Conservation (phyloP, 2,113 vertebrate species). For the Psophia crepitans region DNA sequence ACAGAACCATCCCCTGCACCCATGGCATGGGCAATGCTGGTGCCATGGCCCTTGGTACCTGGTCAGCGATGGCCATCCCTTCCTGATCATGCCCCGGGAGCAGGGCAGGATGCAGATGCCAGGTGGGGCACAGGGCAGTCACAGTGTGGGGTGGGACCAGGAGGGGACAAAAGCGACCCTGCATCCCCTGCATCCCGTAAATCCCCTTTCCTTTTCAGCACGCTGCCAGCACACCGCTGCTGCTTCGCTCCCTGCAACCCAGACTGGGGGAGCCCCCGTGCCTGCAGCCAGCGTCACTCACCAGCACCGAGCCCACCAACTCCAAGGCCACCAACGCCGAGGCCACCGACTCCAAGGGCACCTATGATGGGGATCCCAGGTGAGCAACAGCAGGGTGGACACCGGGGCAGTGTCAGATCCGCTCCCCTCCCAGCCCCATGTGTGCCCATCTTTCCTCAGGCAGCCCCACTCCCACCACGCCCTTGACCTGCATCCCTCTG, state of each 20-base stretch:
- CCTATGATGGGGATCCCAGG: not conserved
- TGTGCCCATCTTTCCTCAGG: fast-evolving
- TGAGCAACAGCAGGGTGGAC: not conserved
- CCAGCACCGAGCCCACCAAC: conserved; percentile 41
- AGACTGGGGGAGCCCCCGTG: not conserved
- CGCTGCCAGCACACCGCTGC: not conserved
- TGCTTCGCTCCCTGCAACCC: not conserved
- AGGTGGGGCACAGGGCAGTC: not conserved
- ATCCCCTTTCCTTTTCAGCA: not conserved
- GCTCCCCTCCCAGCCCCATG: fast-evolving
- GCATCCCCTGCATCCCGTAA: not conserved
- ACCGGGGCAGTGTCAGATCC: fast-evolving
- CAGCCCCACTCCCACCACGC: fast-evolving
- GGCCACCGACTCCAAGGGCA: not conserved
- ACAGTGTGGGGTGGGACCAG: not conserved
- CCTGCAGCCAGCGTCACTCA: not conserved
- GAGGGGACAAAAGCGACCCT: not conserved
- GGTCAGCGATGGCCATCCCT: not conserved
- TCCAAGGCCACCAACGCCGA: conserved; percentile 6
- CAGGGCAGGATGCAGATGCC: not conserved
- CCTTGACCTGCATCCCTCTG: not conserved
- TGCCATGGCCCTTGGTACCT: not conserved
- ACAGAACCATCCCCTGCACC: not conserved
- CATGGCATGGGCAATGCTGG: not conserved
- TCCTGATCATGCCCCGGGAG: not conserved